phyloP scores from a whole-genome alignment of 2,797 vertebrate species.

The Gambelia wislizenii region DNA sequence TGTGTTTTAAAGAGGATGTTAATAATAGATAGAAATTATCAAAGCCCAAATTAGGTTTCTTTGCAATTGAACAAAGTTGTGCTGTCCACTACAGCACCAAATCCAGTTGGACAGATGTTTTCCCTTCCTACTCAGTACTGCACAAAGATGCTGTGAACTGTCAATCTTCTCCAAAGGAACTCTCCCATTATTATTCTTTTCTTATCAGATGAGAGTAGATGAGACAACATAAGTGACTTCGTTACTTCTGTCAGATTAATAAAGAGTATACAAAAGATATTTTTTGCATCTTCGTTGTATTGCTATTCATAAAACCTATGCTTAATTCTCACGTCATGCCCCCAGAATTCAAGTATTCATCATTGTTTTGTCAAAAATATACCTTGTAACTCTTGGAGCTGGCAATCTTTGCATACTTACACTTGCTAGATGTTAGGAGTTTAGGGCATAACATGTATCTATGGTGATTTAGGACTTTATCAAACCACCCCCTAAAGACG shows the following conservation, averaged over 20 bases:
- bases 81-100: background rate
- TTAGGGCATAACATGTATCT: too few relatives aligned
- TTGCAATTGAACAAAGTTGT: background rate
- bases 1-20: too few relatives aligned
- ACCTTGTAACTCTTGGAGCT: background rate
- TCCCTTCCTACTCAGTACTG: background rate
- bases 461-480: too few relatives aligned
- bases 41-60: constrained; percentile 2
- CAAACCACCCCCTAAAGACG: too few relatives aligned
- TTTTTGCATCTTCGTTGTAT: background rate
- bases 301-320: background rate
- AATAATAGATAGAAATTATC: background rate
- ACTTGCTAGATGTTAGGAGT: too few relatives aligned
- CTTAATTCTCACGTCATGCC: background rate
- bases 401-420: too few relatives aligned
- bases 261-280: background rate
- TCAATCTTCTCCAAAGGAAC: background rate
- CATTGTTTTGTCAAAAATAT: background rate
- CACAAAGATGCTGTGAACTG: background rate
- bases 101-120: background rate
- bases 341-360: constrained; percentile 15
- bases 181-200: background rate
- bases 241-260: background rate
- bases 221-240: background rate
- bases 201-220: background rate